phyloP scores from a whole-genome alignment of 2,888 invertebrate genomes.

The Cerastis rubricosa region DNA sequence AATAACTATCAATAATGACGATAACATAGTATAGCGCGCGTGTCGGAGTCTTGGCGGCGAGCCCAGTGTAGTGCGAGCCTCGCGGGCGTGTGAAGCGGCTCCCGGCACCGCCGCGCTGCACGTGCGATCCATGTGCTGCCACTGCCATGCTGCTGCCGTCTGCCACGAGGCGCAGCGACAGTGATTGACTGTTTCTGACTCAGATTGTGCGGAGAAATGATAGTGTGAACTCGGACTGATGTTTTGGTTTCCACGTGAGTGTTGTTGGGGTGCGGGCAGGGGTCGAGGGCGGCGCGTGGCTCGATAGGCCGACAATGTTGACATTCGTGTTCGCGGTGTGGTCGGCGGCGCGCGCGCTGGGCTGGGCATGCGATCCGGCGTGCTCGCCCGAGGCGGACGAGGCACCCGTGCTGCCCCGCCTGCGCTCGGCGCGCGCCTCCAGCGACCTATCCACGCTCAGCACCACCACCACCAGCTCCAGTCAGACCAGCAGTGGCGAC shows the following conservation, averaged over 20 bases:
- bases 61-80: conserved; percentile 83
- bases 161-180: conserved; percentile 58
- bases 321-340: conserved; percentile 92
- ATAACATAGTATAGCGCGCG: conserved; percentile 81
- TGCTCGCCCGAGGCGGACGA: conserved; percentile 85
- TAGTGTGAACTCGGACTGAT: conserved; percentile 79
- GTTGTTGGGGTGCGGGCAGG: conserved; percentile 79
- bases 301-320: conserved; percentile 89
- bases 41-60: conserved; percentile 75
- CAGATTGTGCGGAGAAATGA: conserved; percentile 67
- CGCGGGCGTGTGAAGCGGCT: conserved; percentile 83
- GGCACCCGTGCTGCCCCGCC: conserved; percentile 84
- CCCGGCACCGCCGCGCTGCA: conserved; percentile 67
- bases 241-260: conserved; percentile 75
- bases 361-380: conserved; percentile 82
- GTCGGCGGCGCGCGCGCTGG: conserved; percentile 91
- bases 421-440: conserved; percentile 88
- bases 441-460: conserved; percentile 89
- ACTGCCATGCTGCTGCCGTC: conserved; percentile 65
- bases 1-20: conserved; percentile 84
- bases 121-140: conserved; percentile 75
- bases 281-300: conserved; percentile 81
- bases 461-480: conserved; percentile 88
- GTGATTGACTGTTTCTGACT: conserved; percentile 69
- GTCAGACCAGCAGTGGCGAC: conserved; percentile 86